Conservation (phyloP, 92 coral and sea anemone species). For the Umimayanthus kanabou region DNA sequence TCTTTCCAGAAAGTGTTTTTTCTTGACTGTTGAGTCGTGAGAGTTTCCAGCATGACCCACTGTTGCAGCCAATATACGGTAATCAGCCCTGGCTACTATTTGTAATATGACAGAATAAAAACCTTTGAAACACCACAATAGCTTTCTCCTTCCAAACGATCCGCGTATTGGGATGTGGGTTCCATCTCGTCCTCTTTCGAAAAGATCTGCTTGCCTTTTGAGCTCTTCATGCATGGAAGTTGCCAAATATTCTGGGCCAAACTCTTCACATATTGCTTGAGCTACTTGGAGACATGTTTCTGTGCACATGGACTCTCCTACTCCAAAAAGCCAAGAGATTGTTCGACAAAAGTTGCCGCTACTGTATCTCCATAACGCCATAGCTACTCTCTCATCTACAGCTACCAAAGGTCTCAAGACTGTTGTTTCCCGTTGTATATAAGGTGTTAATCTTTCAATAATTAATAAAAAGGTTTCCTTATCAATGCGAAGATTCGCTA, state of each 20-base stretch:
- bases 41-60: constrained; percentile 57
- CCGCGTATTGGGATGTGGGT: constrained; percentile 48
- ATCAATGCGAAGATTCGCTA: constrained; percentile 35
- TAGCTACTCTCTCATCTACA: constrained; percentile 43
- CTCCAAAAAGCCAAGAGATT: constrained; percentile 46
- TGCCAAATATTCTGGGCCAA: constrained; percentile 49
- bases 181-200: constrained; percentile 36
- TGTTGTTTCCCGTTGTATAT: constrained; percentile 31
- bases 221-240: constrained; percentile 54
- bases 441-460: constrained; percentile 41
- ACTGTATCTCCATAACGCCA: constrained; percentile 43
- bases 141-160: constrained; percentile 39
- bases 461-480: constrained; percentile 30
- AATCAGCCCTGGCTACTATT: constrained; percentile 50
- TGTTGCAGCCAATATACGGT: constrained; percentile 48
- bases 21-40: constrained; percentile 63
- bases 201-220: constrained; percentile 42
- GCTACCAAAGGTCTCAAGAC: constrained; percentile 11
- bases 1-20: constrained; percentile 59
- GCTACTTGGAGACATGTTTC: constrained; percentile 41
- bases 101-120: constrained; percentile 53
- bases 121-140: constrained; percentile 43
- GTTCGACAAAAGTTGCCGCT: not conserved
- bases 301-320: constrained; percentile 40
- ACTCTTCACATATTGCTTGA: constrained; percentile 47